phyloP scores from a whole-genome alignment of 2,113 vertebrate genomes.

The Ammodytes marinus region DNA sequence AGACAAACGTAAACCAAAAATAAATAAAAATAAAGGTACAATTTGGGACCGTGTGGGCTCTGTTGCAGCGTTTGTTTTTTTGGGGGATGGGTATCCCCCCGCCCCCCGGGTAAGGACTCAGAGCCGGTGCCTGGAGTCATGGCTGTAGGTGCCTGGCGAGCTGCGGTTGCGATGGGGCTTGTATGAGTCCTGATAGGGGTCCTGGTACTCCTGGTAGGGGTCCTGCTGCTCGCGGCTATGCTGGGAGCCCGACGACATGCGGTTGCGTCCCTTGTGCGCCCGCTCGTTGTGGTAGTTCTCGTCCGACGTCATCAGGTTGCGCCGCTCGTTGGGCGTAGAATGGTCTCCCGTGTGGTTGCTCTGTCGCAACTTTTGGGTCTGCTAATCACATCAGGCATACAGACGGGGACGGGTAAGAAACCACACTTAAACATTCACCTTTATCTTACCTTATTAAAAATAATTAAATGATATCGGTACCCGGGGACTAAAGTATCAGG shows the following conservation, averaged over 20 bases:
- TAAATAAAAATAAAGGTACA: constrained; percentile 39
- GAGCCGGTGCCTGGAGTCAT: constrained; percentile 96
- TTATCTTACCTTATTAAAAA: too few relatives aligned
- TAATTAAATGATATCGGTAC: too few relatives aligned
- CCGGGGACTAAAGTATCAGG: too few relatives aligned
- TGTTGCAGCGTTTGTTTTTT: constrained; percentile 61
- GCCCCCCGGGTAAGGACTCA: constrained; percentile 81
- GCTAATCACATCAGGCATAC: constrained; percentile 49
- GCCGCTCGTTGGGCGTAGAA: constrained; percentile 91
- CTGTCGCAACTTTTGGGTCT: constrained; percentile 94
- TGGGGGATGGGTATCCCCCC: not conserved
- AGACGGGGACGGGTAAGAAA: not conserved
- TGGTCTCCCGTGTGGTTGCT: constrained; percentile 92
- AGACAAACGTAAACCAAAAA: not conserved
- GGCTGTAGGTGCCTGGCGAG: constrained; percentile 96
- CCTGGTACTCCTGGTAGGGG: constrained; percentile 97
- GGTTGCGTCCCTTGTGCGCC: constrained; percentile 96
- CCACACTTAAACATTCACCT: not conserved
- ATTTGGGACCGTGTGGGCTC: constrained; percentile 71
- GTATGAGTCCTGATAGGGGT: constrained; percentile 91
- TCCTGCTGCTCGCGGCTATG: constrained; percentile 95
- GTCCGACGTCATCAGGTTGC: constrained; percentile 92
- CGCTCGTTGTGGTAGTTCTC: constrained; percentile 96
- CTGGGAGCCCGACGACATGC: constrained; percentile 95
- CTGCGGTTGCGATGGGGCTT: constrained; percentile 94